Base-by-base conservation (phyloP, 1,140 invertebrate species). In the Meloidogyne chitwoodi region DNA sequence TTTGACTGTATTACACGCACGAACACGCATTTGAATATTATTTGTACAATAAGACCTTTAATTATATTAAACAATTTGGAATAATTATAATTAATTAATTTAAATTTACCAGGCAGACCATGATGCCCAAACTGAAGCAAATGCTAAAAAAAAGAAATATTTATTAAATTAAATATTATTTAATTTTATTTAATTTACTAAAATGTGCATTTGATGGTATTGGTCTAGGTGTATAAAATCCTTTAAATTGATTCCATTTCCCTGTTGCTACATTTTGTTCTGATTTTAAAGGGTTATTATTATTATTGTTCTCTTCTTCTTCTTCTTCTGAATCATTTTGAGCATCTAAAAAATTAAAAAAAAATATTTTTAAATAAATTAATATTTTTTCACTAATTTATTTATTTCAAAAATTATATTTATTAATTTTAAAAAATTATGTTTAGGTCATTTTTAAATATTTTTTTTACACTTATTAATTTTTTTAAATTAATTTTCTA, bases 1-100 rank as follows among this genome's bases (percentile, higher is more conserved):
- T 22, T 83, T 74, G 48, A 86, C 84, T n/a, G 86, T 86, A 67
- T 87, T 87, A 68, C 85, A 87, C 8, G 84, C 84, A 19, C 85
- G 68, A 14, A 86, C 85, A 34, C 86, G 76, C 38, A 86, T 84
- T 27, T 85, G 84, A 16, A 80, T 75, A 41, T 79, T 77, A 29
- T 83, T 80, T 4, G 75, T 72, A 64, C 85, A 86, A 71, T 87
- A 87, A 1, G 83, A 85, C 85, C 48, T 56, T 56, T 8, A 56
- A 44, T 1, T 5, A n/a, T 16, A 56, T 56, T 48, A 14, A 14
- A 12, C 16, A 48, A n/a, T 56, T 56, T n/a, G 12, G n/a, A 56
- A n/a, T 56, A n/a, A 48, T n/a, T n/a, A 16, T 56, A 56, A 56
- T 31, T 31, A 56, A 56, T 56, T 48, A 48, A 48, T 48, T 44